Evolutionary conservation across 2,797 vertebrate species (phyloP).

Genomic region (Lycodopsis pacificus): DNA sequence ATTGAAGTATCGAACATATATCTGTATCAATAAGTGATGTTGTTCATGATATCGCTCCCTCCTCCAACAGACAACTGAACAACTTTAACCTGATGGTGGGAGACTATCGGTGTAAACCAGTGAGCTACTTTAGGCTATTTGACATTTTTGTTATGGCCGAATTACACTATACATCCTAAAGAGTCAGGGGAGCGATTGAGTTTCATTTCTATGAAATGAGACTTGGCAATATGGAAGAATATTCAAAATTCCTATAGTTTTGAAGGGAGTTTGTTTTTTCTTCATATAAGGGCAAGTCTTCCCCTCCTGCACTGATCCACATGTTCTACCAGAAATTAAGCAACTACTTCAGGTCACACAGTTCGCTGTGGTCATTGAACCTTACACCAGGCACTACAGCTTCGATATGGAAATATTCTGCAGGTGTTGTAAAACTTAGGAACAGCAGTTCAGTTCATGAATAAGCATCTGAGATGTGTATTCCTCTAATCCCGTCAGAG

Average conservation of each 20-base stretch:
- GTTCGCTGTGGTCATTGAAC: background rate
- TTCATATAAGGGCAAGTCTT: background rate
- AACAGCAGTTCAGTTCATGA: slow-evolving; percentile 39
- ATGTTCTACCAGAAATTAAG: too few relatives aligned
- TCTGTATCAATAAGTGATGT: background rate
- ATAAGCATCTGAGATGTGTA: slow-evolving; percentile 6
- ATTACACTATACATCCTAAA: background rate
- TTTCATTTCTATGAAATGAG: background rate
- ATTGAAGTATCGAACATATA: fast-evolving
- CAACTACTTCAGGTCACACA: background rate
- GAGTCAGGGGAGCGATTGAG: background rate
- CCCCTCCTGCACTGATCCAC: too few relatives aligned
- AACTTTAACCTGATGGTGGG: background rate
- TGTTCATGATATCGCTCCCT: background rate
- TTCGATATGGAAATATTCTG: slow-evolving; percentile 19
- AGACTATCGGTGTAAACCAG: background rate
- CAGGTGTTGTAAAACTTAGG: slow-evolving; percentile 6
- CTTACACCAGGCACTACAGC: background rate
- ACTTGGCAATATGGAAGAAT: background rate
- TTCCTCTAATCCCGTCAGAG: background rate
- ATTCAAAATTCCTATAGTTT: background rate
- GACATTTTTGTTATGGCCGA: background rate
- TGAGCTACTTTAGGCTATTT: background rate
- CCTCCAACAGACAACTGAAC: background rate
- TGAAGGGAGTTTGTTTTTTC: background rate